These are phyloP conservation scores for Aeoliscus strigatus DNA, from an alignment of 2,797 vertebrate species.

Conservation along the genomic window DNA sequence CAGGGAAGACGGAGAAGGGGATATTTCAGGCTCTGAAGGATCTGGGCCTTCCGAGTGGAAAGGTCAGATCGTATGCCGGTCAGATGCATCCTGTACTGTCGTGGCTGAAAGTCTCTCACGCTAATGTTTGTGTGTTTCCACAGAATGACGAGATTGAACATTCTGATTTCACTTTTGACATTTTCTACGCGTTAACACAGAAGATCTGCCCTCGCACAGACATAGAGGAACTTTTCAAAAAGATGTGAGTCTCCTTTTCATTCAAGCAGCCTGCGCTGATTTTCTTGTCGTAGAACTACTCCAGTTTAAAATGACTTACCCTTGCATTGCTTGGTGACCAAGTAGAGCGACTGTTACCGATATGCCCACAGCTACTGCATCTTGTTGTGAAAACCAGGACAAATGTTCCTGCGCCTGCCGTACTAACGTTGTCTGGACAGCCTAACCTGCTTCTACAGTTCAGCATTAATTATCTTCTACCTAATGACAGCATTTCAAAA, in stretches of 20 bases:
- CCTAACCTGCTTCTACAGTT: conserved; percentile 84
- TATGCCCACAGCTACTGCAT: conserved; percentile 14
- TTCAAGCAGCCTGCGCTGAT: background rate
- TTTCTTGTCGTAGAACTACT: too few relatives aligned
- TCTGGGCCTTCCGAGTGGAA: conserved; percentile 96
- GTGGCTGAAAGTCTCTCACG: background rate
- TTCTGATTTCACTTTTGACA: conserved; percentile 90
- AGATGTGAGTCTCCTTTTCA: conserved; percentile 81
- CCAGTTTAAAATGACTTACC: conserved; percentile 1
- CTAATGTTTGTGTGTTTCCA: conserved; percentile 15
- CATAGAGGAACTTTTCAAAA: conserved; percentile 96
- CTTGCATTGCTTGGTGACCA: too few relatives aligned
- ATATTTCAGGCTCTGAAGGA: conserved; percentile 99
- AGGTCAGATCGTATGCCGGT: conserved; percentile 75
- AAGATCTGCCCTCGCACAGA: conserved; percentile 99
- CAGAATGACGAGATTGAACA: conserved; percentile 98
- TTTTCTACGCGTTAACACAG: conserved; percentile 97
- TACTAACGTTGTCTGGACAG: conserved; percentile 82
- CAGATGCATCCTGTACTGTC: background rate
- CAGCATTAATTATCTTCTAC: conserved; percentile 70
- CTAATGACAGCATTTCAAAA: conserved; percentile 28
- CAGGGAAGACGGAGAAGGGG: conserved; percentile 98
- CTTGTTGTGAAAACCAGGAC: conserved; percentile 39
- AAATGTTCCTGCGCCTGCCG: conserved; percentile 76
- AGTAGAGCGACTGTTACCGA: too few relatives aligned